phyloP scores from a whole-genome alignment of 2,113 vertebrate species.

The Telmatochromis brachygnathus region DNA sequence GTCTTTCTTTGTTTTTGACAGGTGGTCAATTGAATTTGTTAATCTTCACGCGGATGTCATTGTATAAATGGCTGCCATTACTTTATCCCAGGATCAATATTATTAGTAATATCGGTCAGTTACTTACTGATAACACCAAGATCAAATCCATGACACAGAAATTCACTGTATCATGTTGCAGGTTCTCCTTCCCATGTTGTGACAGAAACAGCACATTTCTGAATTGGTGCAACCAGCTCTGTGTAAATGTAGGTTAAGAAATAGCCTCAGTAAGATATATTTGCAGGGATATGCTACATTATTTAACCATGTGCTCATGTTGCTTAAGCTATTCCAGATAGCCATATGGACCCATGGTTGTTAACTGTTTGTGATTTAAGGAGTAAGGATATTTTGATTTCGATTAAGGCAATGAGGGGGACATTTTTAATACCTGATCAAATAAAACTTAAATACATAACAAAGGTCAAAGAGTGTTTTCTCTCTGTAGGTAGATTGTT shows the following conservation, averaged over 20 bases:
- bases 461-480: not conserved
- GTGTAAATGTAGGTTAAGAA: not conserved
- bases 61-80: not conserved
- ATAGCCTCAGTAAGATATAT: not conserved
- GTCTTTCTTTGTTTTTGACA: not conserved
- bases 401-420: not conserved
- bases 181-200: not conserved
- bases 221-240: not conserved
- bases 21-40: not conserved
- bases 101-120: not conserved
- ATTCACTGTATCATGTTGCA: not conserved
- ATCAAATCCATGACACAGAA: not conserved
- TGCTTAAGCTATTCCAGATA: not conserved
- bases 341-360: not conserved
- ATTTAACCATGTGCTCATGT: not conserved
- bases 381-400: not conserved
- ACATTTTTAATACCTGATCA: not conserved
- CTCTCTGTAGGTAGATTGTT: not conserved
- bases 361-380: not conserved
- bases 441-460: not conserved
- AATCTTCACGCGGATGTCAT: not conserved
- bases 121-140: not conserved
- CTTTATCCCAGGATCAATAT: not conserved
- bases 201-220: not conserved
- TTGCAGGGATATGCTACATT: not conserved